A percentile compares a stretch with the other conserved stretches of the same genome.
phyloP scores from a whole-genome alignment of 2,113 vertebrate genomes.

The Cyanocitta stelleri region DNA sequence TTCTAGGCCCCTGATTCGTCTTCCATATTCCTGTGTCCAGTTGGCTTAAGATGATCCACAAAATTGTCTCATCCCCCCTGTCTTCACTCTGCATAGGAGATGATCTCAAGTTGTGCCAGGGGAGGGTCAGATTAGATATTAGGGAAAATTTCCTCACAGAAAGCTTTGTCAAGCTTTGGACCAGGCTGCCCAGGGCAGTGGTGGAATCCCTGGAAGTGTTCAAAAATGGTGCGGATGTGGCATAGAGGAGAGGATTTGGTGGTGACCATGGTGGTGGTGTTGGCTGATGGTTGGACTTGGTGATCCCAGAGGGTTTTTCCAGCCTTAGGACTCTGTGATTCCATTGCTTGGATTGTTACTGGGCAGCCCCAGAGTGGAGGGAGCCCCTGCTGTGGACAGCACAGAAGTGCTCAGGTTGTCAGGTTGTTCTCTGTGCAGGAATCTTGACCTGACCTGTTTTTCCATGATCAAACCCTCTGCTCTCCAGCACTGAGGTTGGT shows the following conservation, averaged over 20 bases:
- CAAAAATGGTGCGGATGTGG: fast-evolving
- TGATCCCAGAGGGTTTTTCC: neutral
- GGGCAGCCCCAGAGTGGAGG: neutral
- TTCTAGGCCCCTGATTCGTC: neutral
- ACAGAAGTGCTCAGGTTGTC: neutral
- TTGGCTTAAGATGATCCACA: neutral
- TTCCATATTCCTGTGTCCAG: neutral
- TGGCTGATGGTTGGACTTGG: neutral
- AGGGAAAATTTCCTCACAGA: neutral
- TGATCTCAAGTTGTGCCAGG: neutral
- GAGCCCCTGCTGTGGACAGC: neutral
- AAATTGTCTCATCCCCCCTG: neutral
- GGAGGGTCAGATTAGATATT: neutral
- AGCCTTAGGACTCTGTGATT: neutral
- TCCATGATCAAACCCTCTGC: neutral
- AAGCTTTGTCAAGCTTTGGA: neutral
- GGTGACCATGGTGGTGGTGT: neutral
- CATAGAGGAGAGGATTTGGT: neutral
- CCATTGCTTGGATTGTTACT: neutral
- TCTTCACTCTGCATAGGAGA: neutral
- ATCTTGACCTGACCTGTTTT: neutral
- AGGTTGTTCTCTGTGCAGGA: neutral
- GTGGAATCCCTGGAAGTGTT: neutral
- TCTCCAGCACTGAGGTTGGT: neutral
- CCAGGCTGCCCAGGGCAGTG: neutral